Evolutionary conservation across 1,140 invertebrate species (phyloP).

Genomic region (Pomacea maculata): DNA sequence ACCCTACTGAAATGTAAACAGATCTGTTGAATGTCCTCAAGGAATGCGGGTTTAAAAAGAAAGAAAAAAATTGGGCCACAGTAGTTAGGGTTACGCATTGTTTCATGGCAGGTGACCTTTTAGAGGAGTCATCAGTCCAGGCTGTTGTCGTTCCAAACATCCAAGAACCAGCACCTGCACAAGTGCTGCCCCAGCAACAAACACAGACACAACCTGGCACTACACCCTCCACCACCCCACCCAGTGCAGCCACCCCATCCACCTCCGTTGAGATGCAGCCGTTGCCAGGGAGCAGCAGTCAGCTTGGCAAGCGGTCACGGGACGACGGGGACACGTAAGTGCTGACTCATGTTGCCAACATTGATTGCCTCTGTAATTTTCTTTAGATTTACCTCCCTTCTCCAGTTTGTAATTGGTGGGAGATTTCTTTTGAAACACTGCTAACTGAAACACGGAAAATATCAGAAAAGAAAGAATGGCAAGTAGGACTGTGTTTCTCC

Average conservation of each 20-base stretch:
- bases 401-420: too few species aligned
- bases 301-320: constrained; percentile 1
- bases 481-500: not conserved
- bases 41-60: too few species aligned
- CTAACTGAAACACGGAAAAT: not conserved
- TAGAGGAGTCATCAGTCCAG: constrained; percentile 22
- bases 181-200: constrained; percentile 41
- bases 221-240: constrained; percentile 43
- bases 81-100: not conserved
- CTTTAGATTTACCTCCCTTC: too few species aligned
- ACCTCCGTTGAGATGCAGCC: not conserved
- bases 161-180: constrained; percentile 25
- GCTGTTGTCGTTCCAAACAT: constrained; percentile 29
- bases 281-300: not conserved
- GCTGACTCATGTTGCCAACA: not conserved
- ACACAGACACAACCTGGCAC: constrained; percentile 38
- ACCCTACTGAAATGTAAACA: too few species aligned
- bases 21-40: too few species aligned
- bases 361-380: too few species aligned
- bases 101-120: not conserved
- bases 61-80: not conserved
- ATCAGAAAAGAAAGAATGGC: not conserved
- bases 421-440: too few species aligned
- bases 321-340: constrained; percentile 11
- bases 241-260: constrained; percentile 36